Percentiles rank a stretch among this genome's conserved stretches.
phyloP scores from a whole-genome alignment of 2,113 vertebrate species.

The Eolophus roseicapilla region DNA sequence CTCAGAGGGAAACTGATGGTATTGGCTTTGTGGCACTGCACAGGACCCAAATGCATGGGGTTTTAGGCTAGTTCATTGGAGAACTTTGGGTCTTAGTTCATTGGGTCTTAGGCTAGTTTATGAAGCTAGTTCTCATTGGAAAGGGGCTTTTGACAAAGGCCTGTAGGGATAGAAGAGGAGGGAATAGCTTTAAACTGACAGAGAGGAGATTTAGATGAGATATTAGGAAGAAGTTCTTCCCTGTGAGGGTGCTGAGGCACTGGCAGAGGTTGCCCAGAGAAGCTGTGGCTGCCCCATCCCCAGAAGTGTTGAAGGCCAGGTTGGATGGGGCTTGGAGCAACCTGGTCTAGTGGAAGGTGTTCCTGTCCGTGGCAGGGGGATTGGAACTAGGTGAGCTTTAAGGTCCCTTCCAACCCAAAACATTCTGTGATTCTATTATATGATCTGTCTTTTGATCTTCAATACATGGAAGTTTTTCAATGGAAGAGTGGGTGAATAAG shows the following conservation, averaged over 20 bases:
- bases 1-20: fast-evolving
- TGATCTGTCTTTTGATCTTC: not conserved
- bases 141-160: not conserved
- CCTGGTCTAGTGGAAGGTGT: not conserved
- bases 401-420: not conserved
- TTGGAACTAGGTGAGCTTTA: not conserved
- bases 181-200: not conserved
- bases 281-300: not conserved
- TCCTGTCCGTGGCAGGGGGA: not conserved
- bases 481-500: not conserved
- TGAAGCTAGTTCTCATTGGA: not conserved
- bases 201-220: not conserved
- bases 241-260: not conserved
- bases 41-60: fast-evolving
- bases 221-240: not conserved
- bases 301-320: not conserved
- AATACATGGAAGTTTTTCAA: not conserved
- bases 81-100: not conserved
- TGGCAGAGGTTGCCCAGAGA: not conserved
- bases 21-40: fast-evolving
- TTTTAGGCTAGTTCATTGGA: not conserved
- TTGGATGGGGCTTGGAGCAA: not conserved
- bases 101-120: too few species aligned
- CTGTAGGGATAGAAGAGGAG: not conserved
- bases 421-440: not conserved